Percentiles rank a stretch among this genome's conserved stretches.
Evolutionary conservation across 2,113 vertebrate species (phyloP).

Genomic region (Myrmecophaga tridactyla): DNA sequence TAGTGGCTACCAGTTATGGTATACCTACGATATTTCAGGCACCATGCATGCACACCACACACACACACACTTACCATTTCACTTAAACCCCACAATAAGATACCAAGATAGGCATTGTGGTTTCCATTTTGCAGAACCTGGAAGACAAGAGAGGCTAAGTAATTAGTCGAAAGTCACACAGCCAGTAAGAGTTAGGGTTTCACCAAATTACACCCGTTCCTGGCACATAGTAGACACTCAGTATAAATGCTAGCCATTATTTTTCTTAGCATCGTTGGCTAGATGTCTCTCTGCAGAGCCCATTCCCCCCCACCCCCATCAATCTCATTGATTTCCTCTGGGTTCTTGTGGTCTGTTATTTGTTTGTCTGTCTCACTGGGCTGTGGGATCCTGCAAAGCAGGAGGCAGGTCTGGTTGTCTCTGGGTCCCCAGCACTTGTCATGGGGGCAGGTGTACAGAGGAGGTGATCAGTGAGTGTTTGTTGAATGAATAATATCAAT

Average conservation of each 20-base stretch:
- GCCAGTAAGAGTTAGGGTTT: neutral
- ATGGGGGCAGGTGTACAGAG: neutral
- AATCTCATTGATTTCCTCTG: neutral
- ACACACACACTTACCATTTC: neutral
- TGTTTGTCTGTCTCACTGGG: neutral
- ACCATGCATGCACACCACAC: neutral
- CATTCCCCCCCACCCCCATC: rapidly evolving
- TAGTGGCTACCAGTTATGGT: neutral
- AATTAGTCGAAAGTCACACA: neutral
- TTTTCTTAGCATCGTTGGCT: neutral
- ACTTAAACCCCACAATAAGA: neutral
- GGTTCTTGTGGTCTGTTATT: neutral
- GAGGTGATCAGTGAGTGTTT: neutral
- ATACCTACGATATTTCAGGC: neutral
- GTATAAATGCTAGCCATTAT: neutral
- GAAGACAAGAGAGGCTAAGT: neutral
- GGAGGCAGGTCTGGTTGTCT: neutral
- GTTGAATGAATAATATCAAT: neutral
- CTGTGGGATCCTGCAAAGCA: neutral
- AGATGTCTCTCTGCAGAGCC: neutral
- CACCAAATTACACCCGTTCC: neutral
- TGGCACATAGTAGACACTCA: neutral
- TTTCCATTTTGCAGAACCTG: neutral
- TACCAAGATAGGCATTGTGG: neutral
- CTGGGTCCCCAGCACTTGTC: neutral